A percentile compares a stretch with the other conserved stretches of the same genome.
These are phyloP conservation scores for Chloromyia formosa DNA, from an alignment of 2,888 invertebrate genomes.

Conservation along the genomic window DNA sequence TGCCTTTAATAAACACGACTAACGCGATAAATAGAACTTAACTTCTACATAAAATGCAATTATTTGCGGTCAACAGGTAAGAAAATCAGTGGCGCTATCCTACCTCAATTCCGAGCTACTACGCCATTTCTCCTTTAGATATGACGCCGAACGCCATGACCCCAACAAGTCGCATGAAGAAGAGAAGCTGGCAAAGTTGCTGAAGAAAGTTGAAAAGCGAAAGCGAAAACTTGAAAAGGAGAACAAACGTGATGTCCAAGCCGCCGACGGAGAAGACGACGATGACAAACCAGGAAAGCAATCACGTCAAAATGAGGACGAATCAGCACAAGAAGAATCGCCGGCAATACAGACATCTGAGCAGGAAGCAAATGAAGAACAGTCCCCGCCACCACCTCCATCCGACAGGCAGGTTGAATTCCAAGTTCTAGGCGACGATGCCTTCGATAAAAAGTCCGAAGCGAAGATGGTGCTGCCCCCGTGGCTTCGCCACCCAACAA, in stretches of 20 bases:
- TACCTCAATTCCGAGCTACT: constrained; percentile 42
- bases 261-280: background rate
- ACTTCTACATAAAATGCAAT: constrained; percentile 67
- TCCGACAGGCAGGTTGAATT: constrained; percentile 49
- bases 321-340: background rate
- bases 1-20: background rate
- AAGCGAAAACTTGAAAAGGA: constrained; percentile 57
- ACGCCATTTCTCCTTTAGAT: too few relatives aligned
- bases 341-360: too few relatives aligned
- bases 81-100: constrained; percentile 51
- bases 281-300: background rate
- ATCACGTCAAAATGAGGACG: background rate
- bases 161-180: constrained; percentile 66
- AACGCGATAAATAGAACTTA: background rate
- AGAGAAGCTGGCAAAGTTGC: constrained; percentile 68
- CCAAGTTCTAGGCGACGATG: constrained; percentile 71
- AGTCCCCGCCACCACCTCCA: constrained; percentile 46
- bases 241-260: too few relatives aligned
- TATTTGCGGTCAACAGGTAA: constrained; percentile 78
- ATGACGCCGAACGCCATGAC: constrained; percentile 64
- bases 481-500: constrained; percentile 85
- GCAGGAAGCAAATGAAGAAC: constrained; percentile 25
- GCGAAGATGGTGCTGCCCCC: constrained; percentile 82
- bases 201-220: constrained; percentile 69
- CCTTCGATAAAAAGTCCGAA: constrained; percentile 68